Percentiles rank a stretch among this genome's conserved stretches.
phyloP scores from a whole-genome alignment of 2,888 invertebrate species.

The Epirrhoe tristata region DNA sequence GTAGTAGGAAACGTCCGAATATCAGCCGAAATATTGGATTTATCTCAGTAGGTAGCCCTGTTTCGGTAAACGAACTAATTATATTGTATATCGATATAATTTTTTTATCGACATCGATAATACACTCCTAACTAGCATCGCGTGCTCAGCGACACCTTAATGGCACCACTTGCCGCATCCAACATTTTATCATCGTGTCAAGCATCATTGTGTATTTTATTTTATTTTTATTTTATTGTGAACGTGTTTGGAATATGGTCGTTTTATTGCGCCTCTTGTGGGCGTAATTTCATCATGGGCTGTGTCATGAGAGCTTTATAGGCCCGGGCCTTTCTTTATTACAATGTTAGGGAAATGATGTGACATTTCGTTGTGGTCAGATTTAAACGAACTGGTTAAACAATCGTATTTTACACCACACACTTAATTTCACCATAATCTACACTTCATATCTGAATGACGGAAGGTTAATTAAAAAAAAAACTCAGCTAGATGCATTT shows the following conservation, averaged over 20 bases:
- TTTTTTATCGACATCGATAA: neutral
- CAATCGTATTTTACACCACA: too few relatives aligned
- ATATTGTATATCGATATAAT: slow-evolving; percentile 21
- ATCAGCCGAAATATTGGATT: too few relatives aligned
- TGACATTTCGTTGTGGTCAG: neutral
- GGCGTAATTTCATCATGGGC: slow-evolving; percentile 29
- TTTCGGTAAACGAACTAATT: too few relatives aligned
- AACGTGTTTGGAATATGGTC: slow-evolving; percentile 41
- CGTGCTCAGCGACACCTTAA: slow-evolving; percentile 67
- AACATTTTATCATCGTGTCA: slow-evolving; percentile 70
- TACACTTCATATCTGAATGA: too few relatives aligned
- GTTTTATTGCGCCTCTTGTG: slow-evolving; percentile 36
- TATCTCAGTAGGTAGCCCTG: too few relatives aligned
- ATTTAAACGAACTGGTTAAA: neutral
- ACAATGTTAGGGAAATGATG: neutral
- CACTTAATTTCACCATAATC: too few relatives aligned
- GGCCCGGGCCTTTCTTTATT: neutral
- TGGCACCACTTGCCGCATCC: slow-evolving; percentile 70
- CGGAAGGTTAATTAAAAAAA: too few relatives aligned
- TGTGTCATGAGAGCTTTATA: neutral
- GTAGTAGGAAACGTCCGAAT: too few relatives aligned
- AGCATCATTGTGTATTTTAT: slow-evolving; percentile 57
- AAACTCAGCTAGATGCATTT: too few relatives aligned
- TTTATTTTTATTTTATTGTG: slow-evolving; percentile 57
- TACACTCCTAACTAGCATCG: slow-evolving; percentile 37